Base-by-base conservation (phyloP, 2,888 invertebrate genomes). In the Erebia ligea region DNA sequence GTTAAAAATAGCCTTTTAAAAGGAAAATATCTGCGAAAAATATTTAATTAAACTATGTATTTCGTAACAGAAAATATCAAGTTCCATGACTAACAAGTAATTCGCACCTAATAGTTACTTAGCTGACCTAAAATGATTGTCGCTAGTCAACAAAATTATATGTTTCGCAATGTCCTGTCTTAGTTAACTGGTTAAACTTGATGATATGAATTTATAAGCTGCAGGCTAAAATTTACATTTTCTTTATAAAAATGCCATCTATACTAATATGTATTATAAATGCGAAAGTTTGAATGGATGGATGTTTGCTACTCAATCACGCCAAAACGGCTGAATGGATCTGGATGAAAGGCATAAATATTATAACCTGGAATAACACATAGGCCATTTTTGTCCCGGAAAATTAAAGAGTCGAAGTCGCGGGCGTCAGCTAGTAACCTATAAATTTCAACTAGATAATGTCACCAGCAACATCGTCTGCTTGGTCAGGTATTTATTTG, bases 141-240 rank as follows among this genome's bases (percentile, higher is more conserved):
- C 68, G 75, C 70, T 72, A 62, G 70, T 73, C 72, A 73, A 75
- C 73, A 73, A 73, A 72, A 75, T 75, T 72, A 72, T 67, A 62
- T 62, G 59, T 75, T 74, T 72, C 73, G 71, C 70, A 73, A 76
- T 72, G 68, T 76, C 75, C 76, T 73, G 73, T 48, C 52, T 45
- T 10, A 52, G 21, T 25, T 13, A 25, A 61, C 72, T 72, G 70
- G 72, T 72, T 74, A 58, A 58, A 61, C 59, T 61, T 45, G 67
- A 70, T 68, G 54, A 21, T 65, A 69, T 68, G 57, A 66, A 61
- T 68, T 68, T 61, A 64, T 50, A 52, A 58, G 64, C 50, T 66
- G 34, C 48, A 65, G 19, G 56, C 68, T 58, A 72, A 63, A 66
- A 63, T 69, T 59, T 61, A 56, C 67, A 67, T 71, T 70, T 66